Evolutionary conservation across 2,797 vertebrate genomes (phyloP).

Genomic region (Saxicola maurus): DNA sequence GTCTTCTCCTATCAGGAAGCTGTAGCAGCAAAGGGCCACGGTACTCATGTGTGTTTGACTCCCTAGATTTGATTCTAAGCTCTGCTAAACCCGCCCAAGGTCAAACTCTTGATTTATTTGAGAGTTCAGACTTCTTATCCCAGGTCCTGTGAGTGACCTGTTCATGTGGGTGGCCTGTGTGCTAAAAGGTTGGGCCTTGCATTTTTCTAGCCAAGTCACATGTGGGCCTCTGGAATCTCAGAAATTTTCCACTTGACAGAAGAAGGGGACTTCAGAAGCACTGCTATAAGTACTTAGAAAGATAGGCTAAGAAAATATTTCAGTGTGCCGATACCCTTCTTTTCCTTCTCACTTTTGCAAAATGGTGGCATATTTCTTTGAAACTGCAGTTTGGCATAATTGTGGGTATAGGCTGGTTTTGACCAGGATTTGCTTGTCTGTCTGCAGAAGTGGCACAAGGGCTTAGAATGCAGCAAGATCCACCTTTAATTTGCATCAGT

Average conservation of each 20-base stretch:
- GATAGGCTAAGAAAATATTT: background rate
- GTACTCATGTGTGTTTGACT: background rate
- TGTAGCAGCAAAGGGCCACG: background rate
- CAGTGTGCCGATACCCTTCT: background rate
- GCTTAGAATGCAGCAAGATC: background rate
- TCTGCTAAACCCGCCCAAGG: background rate
- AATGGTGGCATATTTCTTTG: background rate
- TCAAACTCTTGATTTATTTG: constrained; percentile 35
- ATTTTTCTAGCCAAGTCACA: constrained; percentile 43
- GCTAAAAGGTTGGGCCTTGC: constrained; percentile 37
- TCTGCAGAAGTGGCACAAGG: background rate
- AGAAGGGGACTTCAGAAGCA: constrained; percentile 48
- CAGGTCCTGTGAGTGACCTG: constrained; percentile 18
- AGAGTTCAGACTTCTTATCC: constrained; percentile 33
- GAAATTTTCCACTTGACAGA: constrained; percentile 59
- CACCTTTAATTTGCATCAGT: background rate
- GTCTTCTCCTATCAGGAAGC: background rate
- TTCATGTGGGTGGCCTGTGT: constrained; percentile 46
- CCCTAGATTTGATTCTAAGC: background rate
- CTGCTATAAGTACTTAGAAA: constrained; percentile 1
- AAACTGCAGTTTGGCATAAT: background rate
- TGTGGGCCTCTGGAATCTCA: constrained; percentile 51
- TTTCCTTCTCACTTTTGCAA: background rate
- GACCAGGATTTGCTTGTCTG: background rate
- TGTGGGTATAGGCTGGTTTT: background rate